Base-by-base conservation (phyloP, 92 coral and sea anemone genomes). In the Chrysogorgia sp. region DNA sequence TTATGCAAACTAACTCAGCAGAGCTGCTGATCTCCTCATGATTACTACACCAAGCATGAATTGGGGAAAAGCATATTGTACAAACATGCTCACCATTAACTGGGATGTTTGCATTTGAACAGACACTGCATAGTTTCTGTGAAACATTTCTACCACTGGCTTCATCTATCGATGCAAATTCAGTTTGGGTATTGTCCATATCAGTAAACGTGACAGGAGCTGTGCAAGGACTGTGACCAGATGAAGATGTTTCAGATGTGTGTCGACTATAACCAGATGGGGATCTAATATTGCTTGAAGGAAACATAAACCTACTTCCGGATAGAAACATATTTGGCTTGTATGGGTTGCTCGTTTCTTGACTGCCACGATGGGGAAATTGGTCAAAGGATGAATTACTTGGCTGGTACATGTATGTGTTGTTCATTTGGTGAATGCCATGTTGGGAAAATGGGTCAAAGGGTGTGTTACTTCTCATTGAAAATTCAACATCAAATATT, bases 41-140 rank as follows among this genome's bases (percentile, higher is more conserved):
- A 75, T 86, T 82, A 34, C 90, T 86, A 40, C 90, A 82, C 87
- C 90, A 86, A 4, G 90, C 85, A 83, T 83, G 90, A 50, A 82
- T 82, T 10, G 87, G 76, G 62, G 70, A 61, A 26, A 66, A 47
- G 20, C 85, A 79, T 34, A 88, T 63, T 21, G 80, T 79, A 31
- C 86, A 84, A 20, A 84, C 68, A 76, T 81, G 91, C 56, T 79
- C 88, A 53, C 86, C 83, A 80, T 72, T 65, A 15, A 82, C 90
- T 74, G 90, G 87, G 76, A 87, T 87, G 30, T 72, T 83, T 32
- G 62, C 58, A 40, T 56, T 31, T 52, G 52, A 80, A 85, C 85
- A 85, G 57, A 85, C 89, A 37, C 6, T 37, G 43, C 43, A 37
- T 37, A 37, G 43, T 37, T 37, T 37, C 43, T 37, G 43, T 37